Percentiles rank a stretch among this genome's conserved stretches.
Evolutionary conservation across 2,888 invertebrate genomes (phyloP).

Genomic region (Hyppa rectilinea): DNA sequence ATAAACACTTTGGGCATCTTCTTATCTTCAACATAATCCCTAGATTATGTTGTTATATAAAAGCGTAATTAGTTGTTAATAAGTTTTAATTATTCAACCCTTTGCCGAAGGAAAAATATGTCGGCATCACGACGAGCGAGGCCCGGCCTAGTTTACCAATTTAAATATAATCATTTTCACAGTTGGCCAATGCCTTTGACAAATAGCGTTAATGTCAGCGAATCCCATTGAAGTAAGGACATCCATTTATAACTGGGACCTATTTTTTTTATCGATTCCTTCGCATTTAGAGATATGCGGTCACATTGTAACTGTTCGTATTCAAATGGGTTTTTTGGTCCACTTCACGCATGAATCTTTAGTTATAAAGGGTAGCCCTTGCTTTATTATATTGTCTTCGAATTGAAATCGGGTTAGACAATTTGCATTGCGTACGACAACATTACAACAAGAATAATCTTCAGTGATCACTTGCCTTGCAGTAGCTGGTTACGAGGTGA

Average conservation of each 20-base stretch:
- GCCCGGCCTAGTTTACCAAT: conserved; percentile 19
- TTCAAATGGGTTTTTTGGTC: conserved; percentile 31
- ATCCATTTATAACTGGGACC: conserved; percentile 51
- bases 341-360: conserved; percentile 26
- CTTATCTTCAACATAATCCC: too few species aligned
- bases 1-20: not conserved
- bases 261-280: conserved; percentile 33
- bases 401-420: conserved; percentile 46
- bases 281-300: conserved; percentile 29
- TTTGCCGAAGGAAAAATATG: conserved; percentile 8
- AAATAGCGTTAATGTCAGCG: conserved; percentile 54
- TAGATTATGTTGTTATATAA: conserved; percentile 10
- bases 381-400: conserved; percentile 32
- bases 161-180: conserved; percentile 39
- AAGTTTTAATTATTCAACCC: conserved; percentile 20
- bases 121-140: conserved; percentile 3
- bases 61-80: not conserved
- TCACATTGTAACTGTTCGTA: conserved; percentile 23
- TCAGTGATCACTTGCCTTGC: conserved; percentile 47
- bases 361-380: conserved; percentile 45
- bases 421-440: conserved; percentile 39
- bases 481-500: conserved; percentile 17
- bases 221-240: conserved; percentile 42
- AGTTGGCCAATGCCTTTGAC: conserved; percentile 46
- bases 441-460: conserved; percentile 20